These are phyloP conservation scores for Phenganax marumi DNA, from an alignment of 92 coral and sea anemone species.

Conservation along the genomic window DNA sequence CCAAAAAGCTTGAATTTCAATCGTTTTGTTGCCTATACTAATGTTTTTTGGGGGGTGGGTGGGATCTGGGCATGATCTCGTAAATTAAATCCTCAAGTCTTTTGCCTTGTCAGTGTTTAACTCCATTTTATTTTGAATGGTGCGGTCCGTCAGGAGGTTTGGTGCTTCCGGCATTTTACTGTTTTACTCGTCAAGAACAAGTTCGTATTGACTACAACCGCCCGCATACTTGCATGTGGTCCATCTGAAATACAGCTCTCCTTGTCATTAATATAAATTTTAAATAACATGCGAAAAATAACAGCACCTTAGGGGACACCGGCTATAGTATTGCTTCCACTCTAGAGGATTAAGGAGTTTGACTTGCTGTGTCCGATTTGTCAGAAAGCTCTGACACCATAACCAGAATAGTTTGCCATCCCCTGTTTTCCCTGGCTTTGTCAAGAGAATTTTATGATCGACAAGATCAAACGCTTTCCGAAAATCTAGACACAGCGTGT, in stretches of 20 bases:
- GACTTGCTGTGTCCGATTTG: neutral
- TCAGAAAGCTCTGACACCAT: neutral
- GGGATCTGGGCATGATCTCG: conserved; percentile 32
- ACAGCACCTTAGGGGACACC: neutral
- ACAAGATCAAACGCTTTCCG: too few relatives aligned
- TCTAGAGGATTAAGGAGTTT: neutral
- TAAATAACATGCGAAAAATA: neutral
- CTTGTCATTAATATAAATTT: conserved; percentile 9
- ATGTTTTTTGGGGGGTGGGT: too few relatives aligned
- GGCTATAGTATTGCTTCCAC: neutral
- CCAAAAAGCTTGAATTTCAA: too few relatives aligned
- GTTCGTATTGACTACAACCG: conserved; percentile 54
- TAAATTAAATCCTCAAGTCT: conserved; percentile 46
- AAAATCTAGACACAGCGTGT: too few relatives aligned
- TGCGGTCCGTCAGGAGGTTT: conserved; percentile 38
- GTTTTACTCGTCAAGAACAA: conserved; percentile 22
- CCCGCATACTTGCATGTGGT: conserved; percentile 54
- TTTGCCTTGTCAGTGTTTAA: conserved; percentile 35
- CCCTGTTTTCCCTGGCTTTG: neutral
- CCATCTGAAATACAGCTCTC: neutral
- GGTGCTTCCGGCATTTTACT: conserved; percentile 52
- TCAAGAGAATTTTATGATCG: too few relatives aligned
- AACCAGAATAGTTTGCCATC: neutral
- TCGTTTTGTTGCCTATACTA: too few relatives aligned
- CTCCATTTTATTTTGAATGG: conserved; percentile 29